Evolutionary conservation across 2,797 vertebrate genomes (phyloP).

Genomic region (Amniataba percoides): DNA sequence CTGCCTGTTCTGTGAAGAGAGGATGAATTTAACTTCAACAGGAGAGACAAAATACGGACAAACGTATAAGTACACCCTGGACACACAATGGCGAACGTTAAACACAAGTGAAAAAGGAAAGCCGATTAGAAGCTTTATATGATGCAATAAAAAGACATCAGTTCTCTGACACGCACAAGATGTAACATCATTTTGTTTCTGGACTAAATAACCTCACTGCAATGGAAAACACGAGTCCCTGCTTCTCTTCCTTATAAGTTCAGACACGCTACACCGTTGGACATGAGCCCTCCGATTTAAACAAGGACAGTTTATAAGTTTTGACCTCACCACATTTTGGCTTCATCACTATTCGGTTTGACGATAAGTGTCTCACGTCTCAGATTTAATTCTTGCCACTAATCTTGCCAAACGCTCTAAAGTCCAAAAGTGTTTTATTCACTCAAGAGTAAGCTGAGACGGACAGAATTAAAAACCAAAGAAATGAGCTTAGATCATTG

Average conservation of each 20-base stretch:
- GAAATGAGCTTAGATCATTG: no score
- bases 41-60: neutral
- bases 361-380: neutral
- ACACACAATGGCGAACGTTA: neutral
- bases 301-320: neutral
- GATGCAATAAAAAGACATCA: neutral
- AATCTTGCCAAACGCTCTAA: constrained; percentile 2
- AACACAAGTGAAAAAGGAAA: neutral
- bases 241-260: constrained; percentile 5
- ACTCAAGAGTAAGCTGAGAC: neutral
- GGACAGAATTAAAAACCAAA: neutral
- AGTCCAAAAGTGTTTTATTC: neutral
- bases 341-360: constrained; percentile 12
- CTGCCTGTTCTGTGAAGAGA: constrained; percentile 31
- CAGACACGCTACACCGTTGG: constrained; percentile 2
- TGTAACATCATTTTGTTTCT: neutral
- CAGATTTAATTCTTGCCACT: constrained; percentile 8
- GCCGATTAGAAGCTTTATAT: neutral
- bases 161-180: neutral
- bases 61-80: neutral
- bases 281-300: neutral
- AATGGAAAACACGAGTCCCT: neutral
- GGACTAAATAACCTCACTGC: neutral
- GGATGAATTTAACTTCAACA: neutral
- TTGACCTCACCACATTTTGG: constrained; percentile 30